Base-by-base conservation (phyloP, 2,797 vertebrate genomes). In the Sitta carolinensis region DNA sequence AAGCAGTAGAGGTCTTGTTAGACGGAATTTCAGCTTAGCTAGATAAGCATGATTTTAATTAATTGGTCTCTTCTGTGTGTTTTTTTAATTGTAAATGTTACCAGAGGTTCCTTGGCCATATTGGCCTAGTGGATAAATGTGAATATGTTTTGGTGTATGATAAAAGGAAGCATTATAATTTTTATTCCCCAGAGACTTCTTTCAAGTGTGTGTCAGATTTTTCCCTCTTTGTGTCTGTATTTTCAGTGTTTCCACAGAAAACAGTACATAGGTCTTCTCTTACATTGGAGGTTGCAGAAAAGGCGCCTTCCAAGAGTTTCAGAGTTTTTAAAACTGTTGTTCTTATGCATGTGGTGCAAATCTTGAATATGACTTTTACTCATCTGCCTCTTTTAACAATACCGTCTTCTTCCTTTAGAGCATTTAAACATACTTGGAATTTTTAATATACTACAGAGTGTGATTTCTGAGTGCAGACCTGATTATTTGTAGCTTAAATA, bases 1-100 rank as follows among this genome's bases (percentile, higher is more conserved):
- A 81, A 74, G 17, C 47, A 73, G 34, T 42, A 79, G 50, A 15
- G 14, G 4, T 42, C 34, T 48, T 34, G 1, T 84, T 64, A 68
- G 16, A 58, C 7, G 34, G 26, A 48, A 23, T 93, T 73, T 64
- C 52, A 42, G 1, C 30, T 83, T 70, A 77, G 20, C 38, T 73
- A 64, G 50, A 52, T 40, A 76, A 67, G 40, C 18, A 32, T 87
- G 40, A 45, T 80, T 91, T 67, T 72, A 73, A 84, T 54, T 57
- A 67, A 89, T 64, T 43, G 18, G 20, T 88, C 54, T 95, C 43
- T 92, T 83, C 38, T 90, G 22, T 85, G 13, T 87, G 32, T 51
- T 72, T 92, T 94, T 80, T 87, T 95, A 96, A 92, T 80, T 93
- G n/a, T 90, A 59, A 86, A 84, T 74, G 17, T 90, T 90, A 36